Evolutionary conservation across 2,888 invertebrate species (phyloP).

Genomic region (Spialia ferax): DNA sequence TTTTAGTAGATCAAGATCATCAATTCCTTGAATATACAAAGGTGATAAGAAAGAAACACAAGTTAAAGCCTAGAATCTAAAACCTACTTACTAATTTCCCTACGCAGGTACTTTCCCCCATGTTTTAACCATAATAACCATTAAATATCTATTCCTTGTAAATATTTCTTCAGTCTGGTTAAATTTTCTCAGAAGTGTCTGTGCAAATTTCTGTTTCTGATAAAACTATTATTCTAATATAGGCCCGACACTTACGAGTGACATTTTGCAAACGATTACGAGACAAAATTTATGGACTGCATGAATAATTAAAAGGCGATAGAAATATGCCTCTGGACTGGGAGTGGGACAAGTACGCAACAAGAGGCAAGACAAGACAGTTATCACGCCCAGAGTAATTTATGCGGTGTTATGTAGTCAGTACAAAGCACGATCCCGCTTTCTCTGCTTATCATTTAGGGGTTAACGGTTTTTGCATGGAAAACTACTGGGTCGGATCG

Average conservation of each 20-base stretch:
- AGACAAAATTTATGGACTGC: conserved; percentile 7
- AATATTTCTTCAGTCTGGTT: no score
- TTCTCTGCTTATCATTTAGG: conserved; percentile 65
- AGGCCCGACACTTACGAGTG: conserved; percentile 5
- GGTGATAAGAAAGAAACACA: no score
- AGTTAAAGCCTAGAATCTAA: no score
- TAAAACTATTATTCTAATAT: background rate
- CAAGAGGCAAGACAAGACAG: conserved; percentile 20
- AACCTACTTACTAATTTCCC: no score
- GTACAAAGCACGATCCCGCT: conserved; percentile 48
- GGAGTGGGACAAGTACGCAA: conserved; percentile 26
- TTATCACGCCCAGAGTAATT: conserved; percentile 34
- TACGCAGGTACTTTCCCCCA: no score
- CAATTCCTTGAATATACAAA: background rate
- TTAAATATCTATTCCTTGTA: no score
- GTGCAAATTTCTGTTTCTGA: background rate
- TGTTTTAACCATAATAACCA: no score
- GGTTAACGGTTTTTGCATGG: conserved; percentile 81
- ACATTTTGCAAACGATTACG: conserved; percentile 22
- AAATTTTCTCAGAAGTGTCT: background rate
- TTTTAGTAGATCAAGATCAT: background rate
- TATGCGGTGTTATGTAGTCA: conserved; percentile 28
- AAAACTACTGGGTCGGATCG: conserved; percentile 70
- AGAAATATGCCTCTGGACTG: conserved; percentile 20
- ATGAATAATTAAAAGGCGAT: conserved; percentile 27